phyloP scores from a whole-genome alignment of 2,113 vertebrate genomes.

The Oryzias celebensis region DNA sequence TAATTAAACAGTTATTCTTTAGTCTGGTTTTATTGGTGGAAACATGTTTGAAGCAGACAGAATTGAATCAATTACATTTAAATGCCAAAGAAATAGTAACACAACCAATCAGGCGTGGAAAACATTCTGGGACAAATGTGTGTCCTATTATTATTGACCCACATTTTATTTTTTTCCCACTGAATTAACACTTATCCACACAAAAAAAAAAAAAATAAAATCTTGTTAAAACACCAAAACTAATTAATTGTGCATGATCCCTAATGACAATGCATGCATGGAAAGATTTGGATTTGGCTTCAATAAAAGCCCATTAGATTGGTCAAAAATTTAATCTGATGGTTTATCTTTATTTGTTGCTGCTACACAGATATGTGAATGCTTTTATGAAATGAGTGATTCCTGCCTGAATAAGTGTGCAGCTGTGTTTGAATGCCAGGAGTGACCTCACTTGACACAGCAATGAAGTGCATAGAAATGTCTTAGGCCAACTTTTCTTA shows the following conservation, averaged over 20 bases:
- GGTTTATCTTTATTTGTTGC: conserved; percentile 29
- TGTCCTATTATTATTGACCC: neutral
- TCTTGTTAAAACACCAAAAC: neutral
- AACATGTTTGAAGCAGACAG: no score
- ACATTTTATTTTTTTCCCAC: neutral
- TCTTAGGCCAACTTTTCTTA: no score
- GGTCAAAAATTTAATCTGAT: conserved; percentile 8
- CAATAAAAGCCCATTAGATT: neutral
- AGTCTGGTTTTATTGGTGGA: neutral
- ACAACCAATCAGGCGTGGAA: conserved; percentile 3
- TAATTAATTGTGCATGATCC: conserved; percentile 5
- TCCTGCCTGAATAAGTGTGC: conserved; percentile 34
- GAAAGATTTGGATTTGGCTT: neutral
- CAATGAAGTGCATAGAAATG: conserved; percentile 28
- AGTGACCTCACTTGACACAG: conserved; percentile 48
- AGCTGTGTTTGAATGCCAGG: conserved; percentile 15
- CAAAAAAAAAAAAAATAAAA: neutral
- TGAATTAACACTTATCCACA: neutral
- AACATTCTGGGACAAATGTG: neutral
- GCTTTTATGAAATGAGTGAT: conserved; percentile 37
- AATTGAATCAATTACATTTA: neutral
- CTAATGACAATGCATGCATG: neutral
- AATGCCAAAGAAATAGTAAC: neutral
- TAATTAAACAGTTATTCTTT: neutral
- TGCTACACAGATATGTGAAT: conserved; percentile 40